Percentiles rank a stretch among this genome's conserved stretches.
Evolutionary conservation across 1,140 invertebrate genomes (phyloP).

Genomic region (Heliconius hewitsoni): DNA sequence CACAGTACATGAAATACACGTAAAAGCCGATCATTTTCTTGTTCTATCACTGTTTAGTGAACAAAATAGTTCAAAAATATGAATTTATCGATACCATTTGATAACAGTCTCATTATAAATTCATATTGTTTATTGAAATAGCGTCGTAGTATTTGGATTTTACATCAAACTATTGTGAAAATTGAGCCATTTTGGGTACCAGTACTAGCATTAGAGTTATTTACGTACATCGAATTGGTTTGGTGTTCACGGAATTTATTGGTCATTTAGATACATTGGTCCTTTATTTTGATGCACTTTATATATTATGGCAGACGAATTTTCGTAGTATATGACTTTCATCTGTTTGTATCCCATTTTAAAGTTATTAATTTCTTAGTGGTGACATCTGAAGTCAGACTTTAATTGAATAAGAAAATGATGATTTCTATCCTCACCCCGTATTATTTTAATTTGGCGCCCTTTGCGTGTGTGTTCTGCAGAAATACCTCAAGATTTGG

Average conservation of each 20-base stretch:
- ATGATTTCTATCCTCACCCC: too few species aligned
- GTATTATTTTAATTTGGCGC: too few species aligned
- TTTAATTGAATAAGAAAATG: too few species aligned
- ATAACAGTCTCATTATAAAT: background rate
- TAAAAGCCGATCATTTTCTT: background rate
- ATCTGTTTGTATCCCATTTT: too few species aligned
- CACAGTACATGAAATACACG: conserved; percentile 2
- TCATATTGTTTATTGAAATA: conserved; percentile 5
- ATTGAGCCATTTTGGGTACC: background rate
- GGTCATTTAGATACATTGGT: background rate
- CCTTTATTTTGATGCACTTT: background rate
- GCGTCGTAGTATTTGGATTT: background rate
- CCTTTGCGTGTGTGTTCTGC: too few species aligned
- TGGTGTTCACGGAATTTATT: background rate
- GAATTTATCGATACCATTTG: background rate
- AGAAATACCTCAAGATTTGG: too few species aligned
- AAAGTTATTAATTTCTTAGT: too few species aligned
- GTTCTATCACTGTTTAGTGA: background rate
- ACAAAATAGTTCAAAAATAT: conserved; percentile 1
- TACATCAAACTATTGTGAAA: background rate
- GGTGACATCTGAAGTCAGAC: too few species aligned
- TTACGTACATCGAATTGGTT: background rate
- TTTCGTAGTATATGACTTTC: too few species aligned
- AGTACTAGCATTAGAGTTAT: background rate
- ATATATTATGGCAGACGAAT: too few species aligned